Evolutionary conservation across 2,797 vertebrate species (phyloP), one percentile per base, ranked within the genome.

Genomic region (Lagocephalus sceleratus): DNA sequence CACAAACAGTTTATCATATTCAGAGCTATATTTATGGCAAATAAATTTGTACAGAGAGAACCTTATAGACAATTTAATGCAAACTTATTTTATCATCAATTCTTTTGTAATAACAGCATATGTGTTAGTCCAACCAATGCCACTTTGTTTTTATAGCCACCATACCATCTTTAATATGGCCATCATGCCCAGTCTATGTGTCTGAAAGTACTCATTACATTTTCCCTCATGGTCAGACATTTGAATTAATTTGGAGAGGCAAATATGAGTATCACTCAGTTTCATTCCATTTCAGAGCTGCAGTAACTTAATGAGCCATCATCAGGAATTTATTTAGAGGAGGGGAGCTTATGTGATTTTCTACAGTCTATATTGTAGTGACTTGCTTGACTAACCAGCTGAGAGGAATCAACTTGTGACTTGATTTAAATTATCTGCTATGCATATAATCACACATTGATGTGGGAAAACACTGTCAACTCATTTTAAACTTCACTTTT

Each of bases 71-170:
- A 54, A 23, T 64, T 58, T 29, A 54, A 47, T 56, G 39, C 68
- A 76, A 74, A 78, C 74, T 74, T 74, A 77, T 62, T 57, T 62
- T 35, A 53, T 17, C 45, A 17, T 47, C 15, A 19, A 51, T 66
- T 60, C 41, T 22, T 43, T 22, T 66, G 47, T 23, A 35, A 53
- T 49, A 62, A 47, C 50, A 43, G 29, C 56, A 11, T 40, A 17
- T 52, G 51, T 21, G 9, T 11, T 29, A 38, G 62, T 66, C 51
- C 26, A 51, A 48, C 21, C 38, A 40, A 52, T 58, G 19, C 23
- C 44, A 62, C 53, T 51, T 66, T 79, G 75, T 82, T 85, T 84
- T 76, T 82, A 84, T 83, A 71, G 85, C 85, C 83, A 79, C 70
- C 58, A 53, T 69, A 39, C 63, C 78, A 58, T 70, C 63, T 88